phyloP scores from a whole-genome alignment of 2,888 invertebrate genomes.

The Heliconius ethilla region DNA sequence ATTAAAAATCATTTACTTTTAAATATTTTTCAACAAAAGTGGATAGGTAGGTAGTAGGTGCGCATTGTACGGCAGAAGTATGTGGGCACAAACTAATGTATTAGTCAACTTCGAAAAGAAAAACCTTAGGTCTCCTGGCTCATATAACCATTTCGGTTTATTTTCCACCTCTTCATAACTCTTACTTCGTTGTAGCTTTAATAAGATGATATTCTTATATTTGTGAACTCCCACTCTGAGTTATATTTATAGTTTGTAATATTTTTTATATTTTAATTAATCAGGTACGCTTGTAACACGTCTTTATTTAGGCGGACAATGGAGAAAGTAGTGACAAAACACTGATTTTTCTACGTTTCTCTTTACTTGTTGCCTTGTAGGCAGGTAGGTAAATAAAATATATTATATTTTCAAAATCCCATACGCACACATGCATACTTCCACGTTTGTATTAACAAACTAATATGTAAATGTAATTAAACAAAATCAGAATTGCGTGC shows the following conservation, averaged over 20 bases:
- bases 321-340: no score
- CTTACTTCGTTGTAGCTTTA: background rate
- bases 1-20: background rate
- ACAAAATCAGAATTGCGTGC: background rate
- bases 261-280: no score
- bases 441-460: background rate
- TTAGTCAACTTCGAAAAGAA: background rate
- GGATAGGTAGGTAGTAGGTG: background rate
- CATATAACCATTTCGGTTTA: background rate
- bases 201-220: background rate
- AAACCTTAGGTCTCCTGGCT: background rate
- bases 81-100: background rate
- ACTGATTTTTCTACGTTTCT: no score
- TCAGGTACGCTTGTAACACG: background rate
- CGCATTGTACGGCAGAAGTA: background rate
- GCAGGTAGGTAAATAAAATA: no score
- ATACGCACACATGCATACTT: no score
- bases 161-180: background rate
- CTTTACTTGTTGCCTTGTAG: no score
- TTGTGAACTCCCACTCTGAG: no score
- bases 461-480: background rate
- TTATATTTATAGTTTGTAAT: no score
- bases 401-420: no score
- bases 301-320: no score
- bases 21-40: background rate